Evolutionary conservation across 2,113 vertebrate species (phyloP), one percentile per base, ranked within the genome.

Genomic region (Ploceus nigricollis): DNA sequence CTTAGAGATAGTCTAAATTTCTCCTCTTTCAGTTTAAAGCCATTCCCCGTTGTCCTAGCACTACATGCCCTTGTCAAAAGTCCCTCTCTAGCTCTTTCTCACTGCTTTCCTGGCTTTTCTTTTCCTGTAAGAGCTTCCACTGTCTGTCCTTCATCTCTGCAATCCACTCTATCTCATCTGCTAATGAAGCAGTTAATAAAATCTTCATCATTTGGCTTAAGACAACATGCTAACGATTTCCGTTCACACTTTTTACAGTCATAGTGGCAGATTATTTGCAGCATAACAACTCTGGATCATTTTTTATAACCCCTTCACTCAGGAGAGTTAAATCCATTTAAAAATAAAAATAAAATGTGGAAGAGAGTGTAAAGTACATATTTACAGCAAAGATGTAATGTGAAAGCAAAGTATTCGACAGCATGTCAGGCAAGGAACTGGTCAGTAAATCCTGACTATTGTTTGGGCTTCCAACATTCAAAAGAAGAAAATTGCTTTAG

Each of bases 151-250:
- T 69, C 37, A 75, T 93, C 25, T 91, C 87, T 88, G 48, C 31
- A 80, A 63, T 63, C 28, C 54, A 80, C 44, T 90, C 27, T 39
- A 33, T 50, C 48, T 92, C 53, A 84, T 89, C 65, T 94, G 64
- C 44, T 91, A 94, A 96, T 89, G 91, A 95, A 94, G 73, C 20
- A 82, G 93, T 95, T 94, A 96, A 96, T 89, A 66, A 89, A 89
- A 87, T 71, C n/a, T 50, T 87, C 91, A 89, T 96, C 80, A 56
- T 71, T 83, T 90, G 47, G 72, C 68, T 75, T 81, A 92, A 92
- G 93, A 94, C 89, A 96, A 89, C 91, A 95, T 94, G 94, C 42
- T 95, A 93, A 95, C 33, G 0, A 94, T 90, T 96, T 94, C 91
- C 15, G 0, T 95, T 96, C 94, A 94, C 91, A 89, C 93, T 91